phyloP scores from a whole-genome alignment of 2,888 invertebrate species.

The Allolobophora icterica region DNA sequence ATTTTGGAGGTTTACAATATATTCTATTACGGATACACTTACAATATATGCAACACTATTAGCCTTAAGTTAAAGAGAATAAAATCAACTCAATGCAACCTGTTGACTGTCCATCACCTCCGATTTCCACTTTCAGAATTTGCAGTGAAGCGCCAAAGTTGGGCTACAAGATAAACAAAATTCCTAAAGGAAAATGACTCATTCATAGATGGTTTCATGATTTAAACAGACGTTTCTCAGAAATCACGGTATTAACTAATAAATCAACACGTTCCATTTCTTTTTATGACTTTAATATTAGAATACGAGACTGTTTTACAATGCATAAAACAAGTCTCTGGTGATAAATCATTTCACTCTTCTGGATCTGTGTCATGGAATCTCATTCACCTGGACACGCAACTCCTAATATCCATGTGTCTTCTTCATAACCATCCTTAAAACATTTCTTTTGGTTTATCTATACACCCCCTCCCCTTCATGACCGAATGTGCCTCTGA shows the following conservation, averaged over 20 bases:
- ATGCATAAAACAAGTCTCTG: background rate
- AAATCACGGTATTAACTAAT: no score
- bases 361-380: background rate
- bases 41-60: no score
- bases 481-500: no score
- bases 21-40: background rate
- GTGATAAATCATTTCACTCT: background rate
- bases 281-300: background rate
- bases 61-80: no score
- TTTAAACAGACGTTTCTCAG: no score
- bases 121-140: conserved; percentile 66
- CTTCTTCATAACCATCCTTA: no score
- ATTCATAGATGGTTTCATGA: background rate
- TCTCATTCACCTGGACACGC: background rate
- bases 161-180: conserved; percentile 51
- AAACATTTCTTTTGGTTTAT: no score
- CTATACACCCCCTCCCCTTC: no score
- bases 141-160: conserved; percentile 63
- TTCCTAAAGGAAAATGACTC: background rate
- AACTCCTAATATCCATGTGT: background rate
- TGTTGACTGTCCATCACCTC: conserved; percentile 64
- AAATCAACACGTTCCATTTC: background rate
- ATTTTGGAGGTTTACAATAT: no score
- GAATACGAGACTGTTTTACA: background rate
- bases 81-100: conserved; percentile 48